These are phyloP conservation scores for Albula glossodonta DNA, from an alignment of 2,113 vertebrate genomes.

Conservation along the genomic window DNA sequence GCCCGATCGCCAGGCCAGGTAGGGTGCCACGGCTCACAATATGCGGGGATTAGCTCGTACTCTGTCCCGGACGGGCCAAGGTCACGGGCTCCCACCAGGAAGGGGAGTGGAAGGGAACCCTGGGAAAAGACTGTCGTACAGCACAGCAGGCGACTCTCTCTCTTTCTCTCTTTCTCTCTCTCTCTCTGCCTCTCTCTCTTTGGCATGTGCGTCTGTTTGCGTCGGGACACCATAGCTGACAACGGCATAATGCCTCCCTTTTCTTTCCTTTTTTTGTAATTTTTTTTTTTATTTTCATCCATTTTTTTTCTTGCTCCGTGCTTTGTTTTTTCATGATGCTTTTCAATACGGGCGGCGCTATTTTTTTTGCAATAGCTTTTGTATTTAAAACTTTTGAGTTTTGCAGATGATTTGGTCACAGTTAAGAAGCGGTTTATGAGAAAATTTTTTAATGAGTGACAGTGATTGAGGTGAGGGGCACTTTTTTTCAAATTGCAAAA, in stretches of 20 bases:
- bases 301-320: neutral
- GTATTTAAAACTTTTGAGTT: neutral
- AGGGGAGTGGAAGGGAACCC: slow-evolving; percentile 84
- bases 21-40: slow-evolving; percentile 95
- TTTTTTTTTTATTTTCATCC: slow-evolving; percentile 62
- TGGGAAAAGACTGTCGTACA: slow-evolving; percentile 78
- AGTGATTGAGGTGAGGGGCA: neutral
- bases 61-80: slow-evolving; percentile 80
- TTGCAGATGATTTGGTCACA: neutral
- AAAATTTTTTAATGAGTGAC: neutral
- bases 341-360: neutral
- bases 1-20: slow-evolving; percentile 82
- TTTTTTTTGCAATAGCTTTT: neutral
- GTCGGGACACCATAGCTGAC: slow-evolving; percentile 45
- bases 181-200: slow-evolving; percentile 42
- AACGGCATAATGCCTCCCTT: slow-evolving; percentile 33
- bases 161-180: slow-evolving; percentile 63
- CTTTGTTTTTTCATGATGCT: neutral
- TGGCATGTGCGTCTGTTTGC: slow-evolving; percentile 2
- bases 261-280: slow-evolving; percentile 43
- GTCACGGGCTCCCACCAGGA: slow-evolving; percentile 80
- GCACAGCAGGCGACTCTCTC: slow-evolving; percentile 67
- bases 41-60: slow-evolving; percentile 92
- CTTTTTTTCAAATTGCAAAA: neutral
- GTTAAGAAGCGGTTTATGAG: neutral